Conservation (phyloP, 30 jellyfish, hydroid and myxozoan genomes). For the Nemopilema nomurai region DNA sequence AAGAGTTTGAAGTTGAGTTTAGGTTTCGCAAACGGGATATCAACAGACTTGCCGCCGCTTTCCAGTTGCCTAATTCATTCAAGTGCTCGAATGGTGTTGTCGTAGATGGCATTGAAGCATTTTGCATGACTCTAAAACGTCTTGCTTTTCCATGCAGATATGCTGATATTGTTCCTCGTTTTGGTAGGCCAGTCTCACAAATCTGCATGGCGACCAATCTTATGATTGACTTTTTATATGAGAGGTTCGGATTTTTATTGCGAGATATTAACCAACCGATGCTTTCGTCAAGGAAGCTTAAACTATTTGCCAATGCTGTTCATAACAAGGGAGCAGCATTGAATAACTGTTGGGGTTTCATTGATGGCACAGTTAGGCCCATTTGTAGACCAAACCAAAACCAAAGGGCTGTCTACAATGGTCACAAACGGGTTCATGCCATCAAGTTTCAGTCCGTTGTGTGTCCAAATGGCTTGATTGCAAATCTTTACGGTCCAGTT, state of each 20-base stretch:
- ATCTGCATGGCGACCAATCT: constrained; percentile 38
- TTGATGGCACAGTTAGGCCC: constrained; percentile 55
- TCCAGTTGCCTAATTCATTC: too few relatives aligned
- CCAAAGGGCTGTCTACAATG: constrained; percentile 58
- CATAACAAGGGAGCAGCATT: constrained; percentile 27
- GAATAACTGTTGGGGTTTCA: constrained; percentile 50
- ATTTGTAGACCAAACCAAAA: constrained; percentile 34
- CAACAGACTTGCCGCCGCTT: too few relatives aligned
- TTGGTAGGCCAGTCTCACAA: constrained; percentile 68
- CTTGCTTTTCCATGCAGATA: too few relatives aligned
- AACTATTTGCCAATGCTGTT: constrained; percentile 14
- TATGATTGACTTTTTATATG: not conserved
- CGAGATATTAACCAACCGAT: constrained; percentile 12
- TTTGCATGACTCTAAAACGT: too few relatives aligned
- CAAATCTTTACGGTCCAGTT: constrained; percentile 43
- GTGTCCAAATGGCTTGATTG: constrained; percentile 50
- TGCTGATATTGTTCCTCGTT: constrained; percentile 57
- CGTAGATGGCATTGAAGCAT: too few relatives aligned
- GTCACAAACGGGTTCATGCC: constrained; percentile 58
- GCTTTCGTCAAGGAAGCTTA: constrained; percentile 3
- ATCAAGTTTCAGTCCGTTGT: constrained; percentile 46
- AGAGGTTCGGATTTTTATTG: constrained; percentile 24
- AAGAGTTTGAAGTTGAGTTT: too few relatives aligned
- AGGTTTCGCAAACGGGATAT: too few relatives aligned
- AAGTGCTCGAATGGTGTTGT: too few relatives aligned